Conservation (phyloP, 2,888 invertebrate genomes). For the Alcis repandata region DNA sequence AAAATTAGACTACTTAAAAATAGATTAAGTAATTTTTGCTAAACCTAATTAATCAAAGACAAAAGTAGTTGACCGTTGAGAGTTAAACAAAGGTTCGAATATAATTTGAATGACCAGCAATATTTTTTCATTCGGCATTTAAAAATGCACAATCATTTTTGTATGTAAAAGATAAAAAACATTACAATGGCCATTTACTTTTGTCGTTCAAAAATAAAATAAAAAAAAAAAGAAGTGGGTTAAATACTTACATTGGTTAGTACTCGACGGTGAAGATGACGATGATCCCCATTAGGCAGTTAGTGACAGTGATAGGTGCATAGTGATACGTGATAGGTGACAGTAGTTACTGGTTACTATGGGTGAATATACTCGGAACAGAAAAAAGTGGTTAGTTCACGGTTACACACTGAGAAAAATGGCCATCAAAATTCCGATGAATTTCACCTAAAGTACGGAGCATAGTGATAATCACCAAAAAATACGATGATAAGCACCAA, state of each 20-base stretch:
- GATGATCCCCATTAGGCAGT: slow-evolving; percentile 42
- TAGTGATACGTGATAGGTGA: too few relatives aligned
- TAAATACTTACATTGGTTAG: slow-evolving; percentile 33
- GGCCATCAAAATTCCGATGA: too few relatives aligned
- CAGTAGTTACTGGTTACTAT: slow-evolving; percentile 74
- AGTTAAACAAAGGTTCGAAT: too few relatives aligned
- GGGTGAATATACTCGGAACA: slow-evolving; percentile 77
- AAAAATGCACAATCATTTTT: not conserved
- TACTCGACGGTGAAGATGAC: slow-evolving; percentile 4
- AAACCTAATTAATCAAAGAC: slow-evolving; percentile 3
- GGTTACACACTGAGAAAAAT: too few relatives aligned
- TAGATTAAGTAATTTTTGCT: not conserved
- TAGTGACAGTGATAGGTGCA: slow-evolving; percentile 60
- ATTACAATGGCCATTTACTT: not conserved
- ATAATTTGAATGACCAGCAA: too few relatives aligned
- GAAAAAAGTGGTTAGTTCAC: slow-evolving; percentile 76
- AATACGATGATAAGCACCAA: too few relatives aligned
- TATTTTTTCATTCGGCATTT: not conserved
- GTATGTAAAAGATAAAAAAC: too few relatives aligned
- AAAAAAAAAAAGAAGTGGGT: slow-evolving; percentile 5
- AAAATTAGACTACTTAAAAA: not conserved
- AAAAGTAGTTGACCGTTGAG: slow-evolving; percentile 1
- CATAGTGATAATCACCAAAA: too few relatives aligned
- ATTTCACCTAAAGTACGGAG: too few relatives aligned
- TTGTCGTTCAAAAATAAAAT: not conserved